A percentile compares a stretch with the other conserved stretches of the same genome.
phyloP scores from a whole-genome alignment of 2,113 vertebrate species.

The Datnioides undecimradiatus region DNA sequence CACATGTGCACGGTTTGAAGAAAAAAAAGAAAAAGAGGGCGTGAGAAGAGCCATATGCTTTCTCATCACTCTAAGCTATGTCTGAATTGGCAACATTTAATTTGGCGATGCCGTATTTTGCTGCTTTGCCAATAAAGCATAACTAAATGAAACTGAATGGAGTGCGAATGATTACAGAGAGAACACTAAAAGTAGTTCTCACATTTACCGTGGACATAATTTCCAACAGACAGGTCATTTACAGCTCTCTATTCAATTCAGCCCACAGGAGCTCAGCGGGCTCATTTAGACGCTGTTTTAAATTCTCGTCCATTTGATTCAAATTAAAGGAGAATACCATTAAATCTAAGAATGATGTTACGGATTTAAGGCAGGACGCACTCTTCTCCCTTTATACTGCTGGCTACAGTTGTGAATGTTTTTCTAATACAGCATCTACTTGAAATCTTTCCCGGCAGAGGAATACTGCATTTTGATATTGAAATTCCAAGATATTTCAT shows the following conservation, averaged over 20 bases:
- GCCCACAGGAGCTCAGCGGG: constrained; percentile 34
- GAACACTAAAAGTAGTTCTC: constrained; percentile 67
- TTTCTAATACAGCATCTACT: constrained; percentile 1
- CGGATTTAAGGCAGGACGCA: constrained; percentile 32
- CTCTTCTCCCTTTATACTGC: constrained; percentile 13
- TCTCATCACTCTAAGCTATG: constrained; percentile 18
- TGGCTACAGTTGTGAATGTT: constrained; percentile 6
- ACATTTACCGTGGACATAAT: constrained; percentile 68
- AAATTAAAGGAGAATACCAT: constrained; percentile 59
- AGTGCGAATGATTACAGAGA: constrained; percentile 54
- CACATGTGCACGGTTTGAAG: background rate
- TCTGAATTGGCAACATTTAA: constrained; percentile 49
- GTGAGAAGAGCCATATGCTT: constrained; percentile 6
- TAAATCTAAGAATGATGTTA: constrained; percentile 45
- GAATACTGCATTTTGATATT: constrained; percentile 8
- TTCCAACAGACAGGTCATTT: constrained; percentile 70
- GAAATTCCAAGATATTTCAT: constrained; percentile 37
- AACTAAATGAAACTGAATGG: constrained; percentile 62
- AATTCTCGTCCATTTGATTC: constrained; percentile 59
- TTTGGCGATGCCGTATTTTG: constrained; percentile 55
- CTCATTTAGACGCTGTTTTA: constrained; percentile 56
- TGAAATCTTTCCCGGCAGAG: background rate
- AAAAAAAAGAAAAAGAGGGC: background rate
- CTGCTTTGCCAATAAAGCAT: constrained; percentile 53
- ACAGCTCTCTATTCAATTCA: constrained; percentile 39